Evolutionary conservation across 2,113 vertebrate genomes (phyloP), one percentile per base, ranked within the genome.

Genomic region (Sapayoa aenigma): DNA sequence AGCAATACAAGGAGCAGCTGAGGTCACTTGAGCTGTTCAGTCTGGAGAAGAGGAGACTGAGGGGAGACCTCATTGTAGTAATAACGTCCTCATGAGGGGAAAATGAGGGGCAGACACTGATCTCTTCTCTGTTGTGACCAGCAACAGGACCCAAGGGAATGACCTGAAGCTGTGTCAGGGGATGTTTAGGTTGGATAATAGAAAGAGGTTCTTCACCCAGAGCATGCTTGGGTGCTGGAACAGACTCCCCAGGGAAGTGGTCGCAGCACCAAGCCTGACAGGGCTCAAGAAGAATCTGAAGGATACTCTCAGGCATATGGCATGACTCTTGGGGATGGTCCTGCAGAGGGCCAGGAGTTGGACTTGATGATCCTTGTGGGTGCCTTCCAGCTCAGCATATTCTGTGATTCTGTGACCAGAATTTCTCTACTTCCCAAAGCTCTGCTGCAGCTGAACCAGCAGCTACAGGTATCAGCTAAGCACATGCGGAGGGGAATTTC

Each of bases 381-480:
- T 22, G 8, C 24, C 39, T 63, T 41, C 27, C 28, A 41, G 42
- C 12, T 21, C 27, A 63, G 27, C 9, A 21, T 63, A 63, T 63
- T 63, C 39, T 63, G 59, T 39, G 59, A 62, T 28, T 28, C 37
- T 62, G 37, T 30, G 27, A 21, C 46, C 46, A 91, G 50, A 84
- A 73, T 9, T 33, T 19, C 79, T 86, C 46, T 50, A 25, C 30
- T 94, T 83, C 82, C 68, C 76, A 47, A 88, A 95, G 47, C 9
- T 31, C 85, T 90, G 59, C 24, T 91, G 59, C 85, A 93, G 87
- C 92, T 93, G 63, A 94, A 77, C 24, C 52, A 93, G 82, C 79
- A 80, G 35, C 37, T 66, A 52, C 68, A 95, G 69, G 42, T 90
- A 86, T 74, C 65, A 74, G 67, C 88, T 89, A 90, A 78, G 72